Percentiles rank a stretch among this genome's conserved stretches.
Conservation (phyloP, 2,113 vertebrate genomes). For the Petaurus breviceps region DNA sequence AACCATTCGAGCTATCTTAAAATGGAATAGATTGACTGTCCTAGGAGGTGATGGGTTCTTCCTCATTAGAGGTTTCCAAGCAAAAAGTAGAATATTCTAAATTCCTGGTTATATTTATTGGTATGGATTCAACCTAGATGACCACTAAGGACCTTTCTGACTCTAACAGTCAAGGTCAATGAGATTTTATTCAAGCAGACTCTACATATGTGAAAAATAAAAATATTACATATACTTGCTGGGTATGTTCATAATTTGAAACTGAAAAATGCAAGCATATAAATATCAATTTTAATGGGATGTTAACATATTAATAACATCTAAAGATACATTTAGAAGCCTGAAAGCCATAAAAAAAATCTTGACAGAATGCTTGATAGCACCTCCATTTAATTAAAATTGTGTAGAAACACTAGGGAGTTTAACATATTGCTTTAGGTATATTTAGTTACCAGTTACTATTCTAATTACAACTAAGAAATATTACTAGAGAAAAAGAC, state of each 20-base stretch:
- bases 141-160: neutral
- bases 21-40: neutral
- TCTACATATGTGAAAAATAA: neutral
- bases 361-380: neutral
- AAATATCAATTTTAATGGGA: neutral
- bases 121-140: neutral
- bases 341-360: neutral
- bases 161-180: neutral
- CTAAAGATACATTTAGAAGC: neutral
- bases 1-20: neutral
- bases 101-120: neutral
- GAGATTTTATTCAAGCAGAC: neutral
- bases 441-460: constrained; percentile 5
- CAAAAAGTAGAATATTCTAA: neutral
- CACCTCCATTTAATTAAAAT: neutral
- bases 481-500: neutral
- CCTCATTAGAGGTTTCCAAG: neutral
- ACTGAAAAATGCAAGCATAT: neutral
- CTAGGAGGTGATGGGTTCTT: neutral
- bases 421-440: neutral
- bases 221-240: neutral
- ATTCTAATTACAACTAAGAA: neutral
- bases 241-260: neutral
- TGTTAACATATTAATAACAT: neutral
- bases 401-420: neutral